A percentile compares a stretch with the other conserved stretches of the same genome.
Conservation (phyloP, 2,113 vertebrate species). For the Trachemys scripta region DNA sequence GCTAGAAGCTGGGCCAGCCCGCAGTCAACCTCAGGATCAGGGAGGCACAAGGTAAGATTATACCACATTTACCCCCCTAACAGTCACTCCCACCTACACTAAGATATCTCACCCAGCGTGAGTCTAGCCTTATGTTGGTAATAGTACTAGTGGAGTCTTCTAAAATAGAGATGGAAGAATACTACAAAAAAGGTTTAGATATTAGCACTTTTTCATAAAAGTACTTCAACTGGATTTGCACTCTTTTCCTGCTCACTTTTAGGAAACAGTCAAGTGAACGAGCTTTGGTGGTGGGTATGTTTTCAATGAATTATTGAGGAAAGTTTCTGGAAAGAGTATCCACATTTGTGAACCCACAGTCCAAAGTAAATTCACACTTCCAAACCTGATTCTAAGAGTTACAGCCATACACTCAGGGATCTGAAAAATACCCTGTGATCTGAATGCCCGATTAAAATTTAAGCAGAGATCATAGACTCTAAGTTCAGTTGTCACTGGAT, state of each 20-base stretch:
- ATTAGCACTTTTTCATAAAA: neutral
- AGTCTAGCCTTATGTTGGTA: too few species aligned
- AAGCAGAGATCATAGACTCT: neutral
- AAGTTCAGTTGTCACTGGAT: neutral
- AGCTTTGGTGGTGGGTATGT: neutral
- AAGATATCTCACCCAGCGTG: too few species aligned
- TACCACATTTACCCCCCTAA: too few species aligned
- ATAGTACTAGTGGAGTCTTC: too few species aligned
- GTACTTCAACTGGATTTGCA: neutral
- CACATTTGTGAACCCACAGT: neutral
- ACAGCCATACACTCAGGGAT: neutral
- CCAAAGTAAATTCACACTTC: neutral
- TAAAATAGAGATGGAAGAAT: too few species aligned
- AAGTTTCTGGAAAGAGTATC: neutral
- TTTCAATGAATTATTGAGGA: neutral
- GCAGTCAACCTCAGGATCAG: too few species aligned
- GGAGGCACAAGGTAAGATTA: too few species aligned
- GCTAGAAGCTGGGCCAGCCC: too few species aligned
- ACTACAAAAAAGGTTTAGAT: neutral
- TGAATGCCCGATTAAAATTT: neutral
- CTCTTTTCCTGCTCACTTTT: neutral
- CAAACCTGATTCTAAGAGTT: neutral
- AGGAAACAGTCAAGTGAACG: neutral
- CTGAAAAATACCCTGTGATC: neutral
- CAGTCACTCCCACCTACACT: too few species aligned